Percentiles rank a stretch among this genome's conserved stretches.
Evolutionary conservation across 2,888 invertebrate species (phyloP).

Genomic region (Callyntrura sp.): DNA sequence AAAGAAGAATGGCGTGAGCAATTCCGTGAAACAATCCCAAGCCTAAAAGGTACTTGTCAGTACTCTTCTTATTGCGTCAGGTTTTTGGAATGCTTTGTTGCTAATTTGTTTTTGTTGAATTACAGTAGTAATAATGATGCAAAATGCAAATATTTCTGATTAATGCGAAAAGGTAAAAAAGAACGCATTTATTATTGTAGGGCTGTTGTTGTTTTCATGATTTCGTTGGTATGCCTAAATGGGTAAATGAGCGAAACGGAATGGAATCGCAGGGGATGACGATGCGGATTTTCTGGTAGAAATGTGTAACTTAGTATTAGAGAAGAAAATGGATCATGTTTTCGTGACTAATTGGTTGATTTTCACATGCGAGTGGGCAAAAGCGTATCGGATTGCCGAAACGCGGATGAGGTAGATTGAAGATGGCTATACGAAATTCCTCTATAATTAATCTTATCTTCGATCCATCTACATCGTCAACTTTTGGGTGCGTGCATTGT

Average conservation of each 20-base stretch:
- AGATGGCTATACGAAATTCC: not conserved
- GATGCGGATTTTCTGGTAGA: constrained; percentile 4
- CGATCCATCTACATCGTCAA: not conserved
- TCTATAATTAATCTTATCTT: constrained; percentile 8
- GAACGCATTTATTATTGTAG: not conserved
- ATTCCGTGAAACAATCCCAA: not conserved
- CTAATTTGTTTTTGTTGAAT: not conserved
- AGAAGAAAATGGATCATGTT: constrained; percentile 28
- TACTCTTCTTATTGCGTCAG: not conserved
- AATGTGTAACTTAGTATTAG: not conserved
- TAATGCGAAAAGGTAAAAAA: no score
- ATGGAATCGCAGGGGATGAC: not conserved
- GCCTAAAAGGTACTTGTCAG: not conserved
- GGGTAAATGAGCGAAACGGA: not conserved
- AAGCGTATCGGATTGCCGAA: not conserved
- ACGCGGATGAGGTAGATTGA: not conserved
- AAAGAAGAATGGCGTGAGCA: not conserved
- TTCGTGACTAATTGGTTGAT: constrained; percentile 22
- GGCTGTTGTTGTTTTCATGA: not conserved
- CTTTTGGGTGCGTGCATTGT: not conserved
- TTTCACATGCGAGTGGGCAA: not conserved
- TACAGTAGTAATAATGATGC: not conserved
- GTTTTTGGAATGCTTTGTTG: not conserved
- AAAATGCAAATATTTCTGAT: not conserved
- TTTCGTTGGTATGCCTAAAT: not conserved